Conservation (phyloP, 2,797 vertebrate genomes). For the Harpagifer antarcticus region DNA sequence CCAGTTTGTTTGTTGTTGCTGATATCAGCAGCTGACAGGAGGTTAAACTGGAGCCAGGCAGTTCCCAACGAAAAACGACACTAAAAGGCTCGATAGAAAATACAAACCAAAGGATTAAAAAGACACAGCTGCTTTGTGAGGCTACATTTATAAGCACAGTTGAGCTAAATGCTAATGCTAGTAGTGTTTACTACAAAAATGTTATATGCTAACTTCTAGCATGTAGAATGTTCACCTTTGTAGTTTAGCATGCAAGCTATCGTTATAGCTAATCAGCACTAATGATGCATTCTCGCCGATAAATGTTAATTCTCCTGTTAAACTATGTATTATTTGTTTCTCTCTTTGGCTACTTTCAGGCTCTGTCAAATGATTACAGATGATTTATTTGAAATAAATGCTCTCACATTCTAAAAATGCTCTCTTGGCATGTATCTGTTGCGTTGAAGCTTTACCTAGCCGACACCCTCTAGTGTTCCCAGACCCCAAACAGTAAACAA, state of each 20-base stretch:
- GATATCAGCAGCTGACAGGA: background rate
- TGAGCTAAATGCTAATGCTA: background rate
- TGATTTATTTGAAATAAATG: too few species aligned
- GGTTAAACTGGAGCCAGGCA: background rate
- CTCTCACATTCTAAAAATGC: background rate
- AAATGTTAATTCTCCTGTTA: too few species aligned
- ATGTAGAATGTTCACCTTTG: background rate
- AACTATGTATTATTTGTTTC: too few species aligned
- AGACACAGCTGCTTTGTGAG: background rate
- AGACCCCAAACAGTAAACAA: conserved; percentile 35
- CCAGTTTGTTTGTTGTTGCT: conserved; percentile 17
- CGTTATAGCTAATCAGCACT: background rate
- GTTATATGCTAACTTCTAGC: background rate
- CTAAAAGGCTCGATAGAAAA: background rate
- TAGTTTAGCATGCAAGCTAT: background rate
- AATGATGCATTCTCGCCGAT: background rate
- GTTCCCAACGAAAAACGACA: background rate
- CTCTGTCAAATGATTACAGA: too few species aligned
- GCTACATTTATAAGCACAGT: background rate
- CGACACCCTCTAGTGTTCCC: conserved; percentile 20
- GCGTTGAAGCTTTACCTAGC: background rate
- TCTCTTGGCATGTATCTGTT: background rate
- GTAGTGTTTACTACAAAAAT: background rate
- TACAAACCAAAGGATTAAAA: background rate
- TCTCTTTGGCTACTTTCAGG: too few species aligned